Evolutionary conservation across 2,888 invertebrate genomes (phyloP), one percentile per base, ranked within the genome.

Genomic region (Graphium colonna): DNA sequence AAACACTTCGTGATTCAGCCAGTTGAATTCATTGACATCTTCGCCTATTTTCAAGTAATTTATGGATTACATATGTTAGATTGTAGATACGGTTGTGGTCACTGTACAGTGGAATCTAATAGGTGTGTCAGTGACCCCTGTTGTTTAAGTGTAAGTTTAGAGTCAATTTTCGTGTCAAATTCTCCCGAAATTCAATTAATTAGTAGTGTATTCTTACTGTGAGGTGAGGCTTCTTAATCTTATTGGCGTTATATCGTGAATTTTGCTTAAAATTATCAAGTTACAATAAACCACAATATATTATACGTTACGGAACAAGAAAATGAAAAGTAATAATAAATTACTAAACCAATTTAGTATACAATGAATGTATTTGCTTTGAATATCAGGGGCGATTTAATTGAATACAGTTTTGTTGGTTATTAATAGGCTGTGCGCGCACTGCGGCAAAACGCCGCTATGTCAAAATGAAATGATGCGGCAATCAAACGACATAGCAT

Each of bases 101-200:
- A 21, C 15, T 39, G 47, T 8, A 31, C 31, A 36, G 36, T 36
- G 31, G 31, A 9, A 5, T 13, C 13, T 10, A n/a, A n/a, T n/a
- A n/a, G n/a, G n/a, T n/a, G 12, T 1, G 21, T 0, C 12, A 12
- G 55, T 17, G 46, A 58, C 55, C 60, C 60, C 56, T 44, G 66
- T 56, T 36, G 43, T 68, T 61, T 77, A 78, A 73, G 72, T 65
- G 82, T 86, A 86, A 82, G 78, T 77, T 80, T 81, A 82, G 79
- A 73, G 87, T 87, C 83, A 86, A 88, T 87, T 87, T 83, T 86
- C 79, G 83, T 82, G 85, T 87, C 83, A 87, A 87, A 88, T 87
- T 89, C 88, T 88, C 88, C 88, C 88, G 86, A 88, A 87, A 88
- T 84, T 88, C 88, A 88, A 88, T 88, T 88, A 88, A 79, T 86